These are phyloP conservation scores for Pachyramphus minor DNA, from an alignment of 2,113 vertebrate genomes.

Conservation along the genomic window DNA sequence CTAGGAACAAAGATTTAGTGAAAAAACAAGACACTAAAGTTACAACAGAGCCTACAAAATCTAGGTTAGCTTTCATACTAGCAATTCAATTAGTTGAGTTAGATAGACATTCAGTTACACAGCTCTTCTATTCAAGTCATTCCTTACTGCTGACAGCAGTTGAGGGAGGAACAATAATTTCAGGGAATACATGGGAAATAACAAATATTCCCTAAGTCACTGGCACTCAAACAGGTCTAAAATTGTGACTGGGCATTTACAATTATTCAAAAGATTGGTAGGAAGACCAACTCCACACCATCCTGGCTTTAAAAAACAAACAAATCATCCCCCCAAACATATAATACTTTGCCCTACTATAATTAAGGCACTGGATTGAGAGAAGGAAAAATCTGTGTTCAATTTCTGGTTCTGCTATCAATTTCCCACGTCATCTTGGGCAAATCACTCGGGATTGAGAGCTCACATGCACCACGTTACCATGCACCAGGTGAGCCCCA, in stretches of 20 bases:
- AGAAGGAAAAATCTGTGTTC: slow-evolving; percentile 64
- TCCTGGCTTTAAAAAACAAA: slow-evolving; percentile 23
- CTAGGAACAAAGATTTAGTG: slow-evolving; percentile 60
- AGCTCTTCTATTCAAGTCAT: slow-evolving; percentile 66
- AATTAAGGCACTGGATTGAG: slow-evolving; percentile 67
- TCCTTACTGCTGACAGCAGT: slow-evolving; percentile 49
- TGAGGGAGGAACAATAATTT: slow-evolving; percentile 51
- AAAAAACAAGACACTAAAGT: slow-evolving; percentile 66
- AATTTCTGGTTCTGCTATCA: slow-evolving; percentile 63
- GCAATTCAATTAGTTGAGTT: slow-evolving; percentile 59
- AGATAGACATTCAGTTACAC: slow-evolving; percentile 65
- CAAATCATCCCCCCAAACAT: neutral
- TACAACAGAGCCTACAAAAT: slow-evolving; percentile 66
- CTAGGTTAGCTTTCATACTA: slow-evolving; percentile 67
- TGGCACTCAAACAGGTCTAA: slow-evolving; percentile 55
- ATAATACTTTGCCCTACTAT: slow-evolving; percentile 37
- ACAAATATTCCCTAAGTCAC: slow-evolving; percentile 61
- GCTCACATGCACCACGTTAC: neutral
- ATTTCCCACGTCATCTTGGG: neutral
- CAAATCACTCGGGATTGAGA: neutral
- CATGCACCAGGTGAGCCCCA: neutral
- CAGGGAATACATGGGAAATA: slow-evolving; percentile 41
- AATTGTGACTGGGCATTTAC: slow-evolving; percentile 47
- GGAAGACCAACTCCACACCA: slow-evolving; percentile 52
- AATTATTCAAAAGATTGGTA: slow-evolving; percentile 29